phyloP scores from a whole-genome alignment of 2,888 invertebrate species.

The Platypus cylindrus region DNA sequence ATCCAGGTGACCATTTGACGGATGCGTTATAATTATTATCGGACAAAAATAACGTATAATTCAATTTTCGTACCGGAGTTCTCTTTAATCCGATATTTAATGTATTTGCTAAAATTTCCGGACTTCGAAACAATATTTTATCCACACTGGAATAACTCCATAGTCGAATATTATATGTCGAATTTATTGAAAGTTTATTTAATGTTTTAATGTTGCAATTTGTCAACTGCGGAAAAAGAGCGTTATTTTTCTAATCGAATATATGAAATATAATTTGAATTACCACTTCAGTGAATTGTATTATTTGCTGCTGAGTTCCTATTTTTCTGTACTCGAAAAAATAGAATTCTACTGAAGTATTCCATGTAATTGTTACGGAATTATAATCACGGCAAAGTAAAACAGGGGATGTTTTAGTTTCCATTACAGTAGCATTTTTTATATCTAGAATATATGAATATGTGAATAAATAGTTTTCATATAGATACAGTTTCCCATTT shows the following conservation, averaged over 20 bases:
- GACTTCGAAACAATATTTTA: neutral
- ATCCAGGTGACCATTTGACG: slow-evolving; percentile 8
- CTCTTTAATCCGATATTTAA: neutral
- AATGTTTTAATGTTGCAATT: slow-evolving; percentile 1
- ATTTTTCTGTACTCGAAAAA: slow-evolving; percentile 2
- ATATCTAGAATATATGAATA: neutral
- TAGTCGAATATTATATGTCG: slow-evolving; percentile 1
- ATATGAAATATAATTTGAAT: neutral
- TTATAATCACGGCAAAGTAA: slow-evolving; percentile 6
- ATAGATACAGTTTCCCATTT: too few species aligned
- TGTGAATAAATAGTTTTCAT: too few species aligned
- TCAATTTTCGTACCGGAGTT: slow-evolving; percentile 1
- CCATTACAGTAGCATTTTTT: neutral
- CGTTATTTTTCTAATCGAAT: neutral
- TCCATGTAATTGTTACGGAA: slow-evolving; percentile 6
- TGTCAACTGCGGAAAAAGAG: slow-evolving; percentile 1
- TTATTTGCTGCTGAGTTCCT: neutral
- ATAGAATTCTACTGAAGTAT: neutral
- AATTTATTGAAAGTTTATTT: neutral
- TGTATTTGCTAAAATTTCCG: neutral
- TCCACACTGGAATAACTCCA: neutral
- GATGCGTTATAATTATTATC: slow-evolving; percentile 3
- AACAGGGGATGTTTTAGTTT: neutral
- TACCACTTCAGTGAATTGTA: slow-evolving; percentile 3
- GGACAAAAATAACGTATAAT: slow-evolving; percentile 2